phyloP scores from a whole-genome alignment of 2,797 vertebrate genomes.

The Calcarius lapponicus region DNA sequence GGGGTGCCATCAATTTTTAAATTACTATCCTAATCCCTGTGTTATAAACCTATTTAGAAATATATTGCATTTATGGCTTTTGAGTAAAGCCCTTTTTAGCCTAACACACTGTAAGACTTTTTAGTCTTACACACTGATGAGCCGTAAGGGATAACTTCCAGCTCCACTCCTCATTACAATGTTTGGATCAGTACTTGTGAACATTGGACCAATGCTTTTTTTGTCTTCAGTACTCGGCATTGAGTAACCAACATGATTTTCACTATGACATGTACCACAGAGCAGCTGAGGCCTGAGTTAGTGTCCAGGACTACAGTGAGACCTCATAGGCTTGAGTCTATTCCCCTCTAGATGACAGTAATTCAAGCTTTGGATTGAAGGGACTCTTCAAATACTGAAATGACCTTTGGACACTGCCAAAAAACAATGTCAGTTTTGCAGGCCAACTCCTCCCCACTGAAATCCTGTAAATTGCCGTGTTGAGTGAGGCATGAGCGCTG shows the following conservation, averaged over 20 bases:
- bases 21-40: neutral
- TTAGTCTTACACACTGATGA: neutral
- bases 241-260: neutral
- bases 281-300: neutral
- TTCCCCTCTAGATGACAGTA: neutral
- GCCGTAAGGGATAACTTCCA: neutral
- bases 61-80: neutral
- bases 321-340: neutral
- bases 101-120: neutral
- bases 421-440: neutral
- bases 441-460: neutral
- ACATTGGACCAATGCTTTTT: neutral
- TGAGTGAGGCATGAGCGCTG: slow-evolving; percentile 19
- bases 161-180: neutral
- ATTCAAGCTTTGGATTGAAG: neutral
- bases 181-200: neutral
- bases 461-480: slow-evolving; percentile 34
- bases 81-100: neutral
- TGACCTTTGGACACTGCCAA: neutral
- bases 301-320: neutral
- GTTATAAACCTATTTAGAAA: neutral
- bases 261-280: neutral
- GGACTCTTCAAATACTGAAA: slow-evolving; percentile 1
- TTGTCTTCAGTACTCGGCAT: neutral
- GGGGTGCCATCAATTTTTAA: neutral